Evolutionary conservation across 1,140 invertebrate genomes (phyloP).

Genomic region (Frieseomelitta varia): DNA sequence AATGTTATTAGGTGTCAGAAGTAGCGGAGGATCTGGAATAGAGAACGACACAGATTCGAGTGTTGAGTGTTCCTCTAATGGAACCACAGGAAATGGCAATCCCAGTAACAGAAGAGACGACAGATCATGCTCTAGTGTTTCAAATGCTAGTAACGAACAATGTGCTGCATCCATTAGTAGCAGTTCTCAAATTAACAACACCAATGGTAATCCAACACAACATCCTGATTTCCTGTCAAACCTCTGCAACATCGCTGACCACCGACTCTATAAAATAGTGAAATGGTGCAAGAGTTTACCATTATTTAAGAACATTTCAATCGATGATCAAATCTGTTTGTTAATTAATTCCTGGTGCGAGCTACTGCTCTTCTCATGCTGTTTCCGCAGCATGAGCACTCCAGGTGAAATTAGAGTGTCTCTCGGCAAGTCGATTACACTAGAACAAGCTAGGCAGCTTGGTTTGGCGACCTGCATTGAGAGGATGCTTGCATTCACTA

Average conservation of each 20-base stretch:
- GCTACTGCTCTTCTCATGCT: slow-evolving; percentile 95
- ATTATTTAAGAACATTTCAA: slow-evolving; percentile 97
- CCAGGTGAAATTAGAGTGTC: slow-evolving; percentile 93
- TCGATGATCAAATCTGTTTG: slow-evolving; percentile 97
- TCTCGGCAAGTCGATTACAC: slow-evolving; percentile 88
- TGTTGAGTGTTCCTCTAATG: slow-evolving; percentile 55
- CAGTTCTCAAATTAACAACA: slow-evolving; percentile 52
- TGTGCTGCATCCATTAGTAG: slow-evolving; percentile 51
- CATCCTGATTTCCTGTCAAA: slow-evolving; percentile 92
- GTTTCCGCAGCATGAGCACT: slow-evolving; percentile 92
- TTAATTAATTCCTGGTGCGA: slow-evolving; percentile 99
- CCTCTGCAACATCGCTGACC: slow-evolving; percentile 96
- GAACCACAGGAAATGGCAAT: slow-evolving; percentile 77
- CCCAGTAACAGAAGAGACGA: slow-evolving; percentile 57
- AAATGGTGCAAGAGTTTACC: slow-evolving; percentile 99
- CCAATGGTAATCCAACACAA: slow-evolving; percentile 84
- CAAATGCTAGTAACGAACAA: slow-evolving; percentile 63
- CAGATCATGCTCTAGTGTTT: slow-evolving; percentile 60
- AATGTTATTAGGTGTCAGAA: slow-evolving; percentile 36
- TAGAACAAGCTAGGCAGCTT: slow-evolving; percentile 88
- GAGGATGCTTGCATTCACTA: slow-evolving; percentile 96
- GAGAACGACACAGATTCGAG: slow-evolving; percentile 41
- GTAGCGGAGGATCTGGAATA: slow-evolving; percentile 25
- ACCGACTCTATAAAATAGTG: slow-evolving; percentile 97
- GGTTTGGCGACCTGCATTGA: slow-evolving; percentile 92